phyloP scores from a whole-genome alignment of 2,797 vertebrate genomes.

The Aplochiton taeniatus region DNA sequence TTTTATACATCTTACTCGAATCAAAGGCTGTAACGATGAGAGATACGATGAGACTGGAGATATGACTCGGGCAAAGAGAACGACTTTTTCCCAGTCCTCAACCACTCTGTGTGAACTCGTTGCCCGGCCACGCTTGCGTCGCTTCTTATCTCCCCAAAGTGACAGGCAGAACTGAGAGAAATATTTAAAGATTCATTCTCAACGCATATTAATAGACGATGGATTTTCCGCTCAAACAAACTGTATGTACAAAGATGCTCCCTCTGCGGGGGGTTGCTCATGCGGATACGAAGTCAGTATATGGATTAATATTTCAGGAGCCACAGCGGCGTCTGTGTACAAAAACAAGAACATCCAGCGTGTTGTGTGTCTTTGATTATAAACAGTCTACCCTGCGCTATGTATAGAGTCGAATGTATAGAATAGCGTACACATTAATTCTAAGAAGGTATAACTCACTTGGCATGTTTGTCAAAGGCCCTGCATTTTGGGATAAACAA shows the following conservation, averaged over 20 bases:
- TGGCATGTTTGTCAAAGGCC: no score
- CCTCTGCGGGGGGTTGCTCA: slow-evolving; percentile 40
- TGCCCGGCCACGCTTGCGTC: not conserved
- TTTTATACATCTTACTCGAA: slow-evolving; percentile 61
- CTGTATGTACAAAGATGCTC: slow-evolving; percentile 21
- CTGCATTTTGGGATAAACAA: no score
- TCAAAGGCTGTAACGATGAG: slow-evolving; percentile 42
- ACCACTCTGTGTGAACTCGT: no score
- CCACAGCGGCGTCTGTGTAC: not conserved
- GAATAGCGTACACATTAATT: no score
- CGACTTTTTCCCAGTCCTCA: no score
- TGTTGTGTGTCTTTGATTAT: no score
- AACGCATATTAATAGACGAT: slow-evolving; percentile 61
- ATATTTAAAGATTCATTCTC: slow-evolving; percentile 57
- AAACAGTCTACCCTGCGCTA: no score
- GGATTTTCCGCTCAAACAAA: slow-evolving; percentile 63
- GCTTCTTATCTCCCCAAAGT: slow-evolving; percentile 20
- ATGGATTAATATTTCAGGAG: slow-evolving; percentile 61
- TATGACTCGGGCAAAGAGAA: no score
- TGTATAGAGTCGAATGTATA: no score
- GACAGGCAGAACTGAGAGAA: slow-evolving; percentile 35
- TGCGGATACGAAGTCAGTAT: slow-evolving; percentile 44
- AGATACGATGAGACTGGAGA: slow-evolving; percentile 11
- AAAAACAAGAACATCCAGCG: no score
- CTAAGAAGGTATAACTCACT: no score